Conservation (phyloP, 2,888 invertebrate species). For the Limnephilus rhombicus region DNA sequence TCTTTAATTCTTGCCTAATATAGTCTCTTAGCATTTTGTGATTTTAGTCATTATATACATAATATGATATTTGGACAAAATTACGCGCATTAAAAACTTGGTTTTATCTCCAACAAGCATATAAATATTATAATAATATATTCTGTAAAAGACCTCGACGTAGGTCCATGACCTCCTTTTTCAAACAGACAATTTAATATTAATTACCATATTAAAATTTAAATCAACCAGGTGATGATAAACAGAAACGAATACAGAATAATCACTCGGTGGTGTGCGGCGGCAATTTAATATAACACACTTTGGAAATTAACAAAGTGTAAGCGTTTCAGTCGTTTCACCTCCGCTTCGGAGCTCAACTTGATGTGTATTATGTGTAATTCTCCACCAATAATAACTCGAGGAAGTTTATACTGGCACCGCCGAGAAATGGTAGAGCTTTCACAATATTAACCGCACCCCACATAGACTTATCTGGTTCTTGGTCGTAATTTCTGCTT, state of each 20-base stretch:
- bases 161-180: neutral
- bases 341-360: neutral
- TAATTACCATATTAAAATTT: neutral
- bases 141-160: neutral
- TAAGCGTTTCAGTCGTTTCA: neutral
- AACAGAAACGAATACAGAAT: neutral
- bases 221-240: neutral
- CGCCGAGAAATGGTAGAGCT: slow-evolving; percentile 11
- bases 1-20: no score
- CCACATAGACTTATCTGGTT: slow-evolving; percentile 41
- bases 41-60: no score
- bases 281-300: neutral
- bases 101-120: neutral
- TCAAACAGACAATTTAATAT: neutral
- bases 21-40: no score
- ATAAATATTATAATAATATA: no score
- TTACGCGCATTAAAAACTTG: no score
- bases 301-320: neutral
- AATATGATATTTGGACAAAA: no score
- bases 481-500: slow-evolving; percentile 47
- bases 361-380: slow-evolving; percentile 24
- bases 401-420: neutral
- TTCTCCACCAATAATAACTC: slow-evolving; percentile 35
- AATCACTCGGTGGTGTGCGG: neutral
- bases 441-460: slow-evolving; percentile 36